A percentile compares a stretch with the other conserved stretches of the same genome.
Evolutionary conservation across 1,140 invertebrate species (phyloP).

Genomic region (Sycophaga agraensis): DNA sequence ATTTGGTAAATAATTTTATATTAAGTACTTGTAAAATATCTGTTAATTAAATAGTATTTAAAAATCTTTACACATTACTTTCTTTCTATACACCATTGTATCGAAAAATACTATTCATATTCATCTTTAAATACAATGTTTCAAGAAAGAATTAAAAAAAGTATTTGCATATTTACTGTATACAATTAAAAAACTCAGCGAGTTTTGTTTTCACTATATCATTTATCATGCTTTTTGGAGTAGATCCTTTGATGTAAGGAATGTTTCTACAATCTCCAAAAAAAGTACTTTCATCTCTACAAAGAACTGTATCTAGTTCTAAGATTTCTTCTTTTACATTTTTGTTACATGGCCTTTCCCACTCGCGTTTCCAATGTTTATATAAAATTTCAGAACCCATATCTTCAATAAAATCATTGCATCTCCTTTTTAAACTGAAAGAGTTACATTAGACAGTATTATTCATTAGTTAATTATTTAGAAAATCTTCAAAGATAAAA

Average conservation of each 20-base stretch:
- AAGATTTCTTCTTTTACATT: constrained; percentile 6
- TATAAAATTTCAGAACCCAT: constrained; percentile 39
- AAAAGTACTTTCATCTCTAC: constrained; percentile 34
- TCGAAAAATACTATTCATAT: too few relatives aligned
- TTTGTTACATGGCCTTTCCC: constrained; percentile 26
- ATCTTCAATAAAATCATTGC: constrained; percentile 41
- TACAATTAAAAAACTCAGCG: background rate
- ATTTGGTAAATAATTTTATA: too few relatives aligned
- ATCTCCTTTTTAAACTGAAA: constrained; percentile 41
- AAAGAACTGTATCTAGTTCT: constrained; percentile 36
- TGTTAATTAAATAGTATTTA: too few relatives aligned
- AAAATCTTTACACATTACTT: too few relatives aligned
- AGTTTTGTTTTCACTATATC: background rate
- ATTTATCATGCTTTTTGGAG: background rate
- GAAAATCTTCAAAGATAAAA: too few relatives aligned
- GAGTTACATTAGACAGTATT: too few relatives aligned
- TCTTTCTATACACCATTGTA: too few relatives aligned
- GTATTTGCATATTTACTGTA: too few relatives aligned
- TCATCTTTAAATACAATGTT: too few relatives aligned
- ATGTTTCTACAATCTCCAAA: constrained; percentile 44
- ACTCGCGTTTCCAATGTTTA: constrained; percentile 41
- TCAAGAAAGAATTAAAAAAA: too few relatives aligned
- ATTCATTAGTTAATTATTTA: too few relatives aligned
- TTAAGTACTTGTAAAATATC: too few relatives aligned
- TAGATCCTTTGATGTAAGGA: constrained; percentile 14